Evolutionary conservation across 35 echinoderm and acorn worm genomes (phyloP), one percentile per base, ranked within the genome.

Genomic region (Apostichopus japonicus): DNA sequence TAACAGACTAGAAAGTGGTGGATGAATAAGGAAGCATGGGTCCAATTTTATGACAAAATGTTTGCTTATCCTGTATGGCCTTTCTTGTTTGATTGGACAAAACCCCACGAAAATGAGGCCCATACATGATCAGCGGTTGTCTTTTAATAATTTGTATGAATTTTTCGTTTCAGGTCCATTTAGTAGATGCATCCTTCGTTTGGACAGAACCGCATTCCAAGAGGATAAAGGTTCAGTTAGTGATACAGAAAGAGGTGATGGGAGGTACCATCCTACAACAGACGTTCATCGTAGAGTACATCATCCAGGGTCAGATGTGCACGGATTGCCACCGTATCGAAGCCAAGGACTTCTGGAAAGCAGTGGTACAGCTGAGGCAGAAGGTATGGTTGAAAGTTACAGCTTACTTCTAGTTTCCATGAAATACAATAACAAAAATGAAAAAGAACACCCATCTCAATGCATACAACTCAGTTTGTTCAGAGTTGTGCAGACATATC

Each of bases 161-260:
- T 19, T 54, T 54, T 23, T 73, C 6, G 33, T 89, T 55, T 56
- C 24, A 98, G 96, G 96, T 98, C 59, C 53, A 95, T 44, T 65
- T 99, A 16, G 87, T 96, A 0, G 97, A 99, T 92, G 97, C 97
- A 16, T 91, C 93, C 6, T 99, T 99, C 53, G 90, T 99, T 8
- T 99, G 97, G 97, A 99, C 97, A 27, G 97, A 99, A 84, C 97
- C 97, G 6, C 97, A 96, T 63, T 99, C 97, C 53, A 94, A 93
- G 59, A 93, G 97, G 72, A 86, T 99, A 91, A 99, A 99, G 77
- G 93, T 99, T 7, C 96, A 99, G 62, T 88, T 96, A 92, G 94
- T 95, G 8, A 96, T 99, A 55, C 95, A 99, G 93, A 96, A 95
- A 56, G 95, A 99, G 75, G 95, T 96, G 17, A 90, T 96, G 93